Evolutionary conservation across 2,113 vertebrate species (phyloP), one percentile per base, ranked within the genome.

Genomic region (Peromyscus californicus): DNA sequence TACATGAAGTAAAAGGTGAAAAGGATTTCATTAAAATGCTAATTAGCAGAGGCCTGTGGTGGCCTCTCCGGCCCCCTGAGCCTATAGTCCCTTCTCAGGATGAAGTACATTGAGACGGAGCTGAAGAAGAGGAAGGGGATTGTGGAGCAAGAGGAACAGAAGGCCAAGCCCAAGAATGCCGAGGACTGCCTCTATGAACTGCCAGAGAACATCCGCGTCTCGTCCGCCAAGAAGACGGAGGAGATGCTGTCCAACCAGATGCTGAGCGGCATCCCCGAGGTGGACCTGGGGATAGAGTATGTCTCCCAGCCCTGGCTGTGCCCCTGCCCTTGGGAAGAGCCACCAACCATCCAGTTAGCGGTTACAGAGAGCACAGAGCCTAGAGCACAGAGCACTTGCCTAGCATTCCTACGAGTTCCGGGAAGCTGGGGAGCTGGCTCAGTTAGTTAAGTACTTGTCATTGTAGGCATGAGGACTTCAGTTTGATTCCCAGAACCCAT

Each of bases 21-120:
- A 59, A 29, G n/a, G 13, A 61, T 22, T 26, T 83, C n/a, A 8
- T 42, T 63, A 16, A 63, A 75, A 42, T 61, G n/a, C 12, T 33
- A 12, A 48, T 45, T 54, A 42, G 45, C 26, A 29, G 83, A 16
- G 22, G 12, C 31, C 54, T 39, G 7, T 24, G 8, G 10, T n/a
- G 54, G n/a, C 36, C 79, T 29, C 12, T 3, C 4, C 0, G 8
- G 1, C 91, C 13, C 36, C 19, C 65, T 94, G 54, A 75, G 0
- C 70, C 70, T 51, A 1, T 13, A 29, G 31, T 84, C 74, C 57
- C 9, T 1, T 83, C 95, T 89, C 94, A 99, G 99, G 99, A 99
- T 99, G 99, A 99, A 99, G 97, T 99, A 99, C 97, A 99, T 99
- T n/a, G 99, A 99, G 98, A 99, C 99, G 0, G 99, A 99, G 98